phyloP scores from a whole-genome alignment of 1,140 invertebrate species.

The Pantala flavescens region DNA sequence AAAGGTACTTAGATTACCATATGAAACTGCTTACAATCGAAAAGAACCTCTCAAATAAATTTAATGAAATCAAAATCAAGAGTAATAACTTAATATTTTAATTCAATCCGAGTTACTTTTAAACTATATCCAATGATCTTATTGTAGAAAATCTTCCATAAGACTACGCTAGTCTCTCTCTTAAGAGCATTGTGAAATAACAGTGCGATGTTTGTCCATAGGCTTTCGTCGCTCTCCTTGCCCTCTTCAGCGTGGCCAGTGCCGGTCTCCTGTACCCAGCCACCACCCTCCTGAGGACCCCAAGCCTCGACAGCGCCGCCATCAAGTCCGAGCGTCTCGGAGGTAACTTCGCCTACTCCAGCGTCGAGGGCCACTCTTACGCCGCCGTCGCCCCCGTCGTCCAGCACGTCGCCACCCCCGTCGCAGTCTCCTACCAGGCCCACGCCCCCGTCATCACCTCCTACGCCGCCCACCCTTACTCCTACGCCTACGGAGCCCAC shows the following conservation, averaged over 20 bases:
- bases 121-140: too few relatives aligned
- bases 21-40: too few relatives aligned
- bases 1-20: too few relatives aligned
- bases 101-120: too few relatives aligned
- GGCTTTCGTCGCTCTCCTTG: background rate
- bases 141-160: too few relatives aligned
- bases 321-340: conserved; percentile 41
- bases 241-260: conserved; percentile 22
- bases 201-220: background rate
- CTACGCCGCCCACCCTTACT: background rate
- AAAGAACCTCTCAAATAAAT: too few relatives aligned
- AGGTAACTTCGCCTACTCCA: conserved; percentile 45
- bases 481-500: background rate
- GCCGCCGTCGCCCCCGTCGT: conserved; percentile 37
- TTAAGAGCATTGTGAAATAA: too few relatives aligned
- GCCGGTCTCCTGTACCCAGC: conserved; percentile 27
- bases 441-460: conserved; percentile 24
- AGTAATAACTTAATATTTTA: too few relatives aligned
- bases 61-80: too few relatives aligned
- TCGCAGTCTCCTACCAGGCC: conserved; percentile 31
- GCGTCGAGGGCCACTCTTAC: conserved; percentile 42
- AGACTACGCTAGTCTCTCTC: too few relatives aligned
- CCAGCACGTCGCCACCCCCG: conserved; percentile 30
- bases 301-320: conserved; percentile 40
- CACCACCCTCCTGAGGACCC: conserved; percentile 35